Percentiles rank a stretch among this genome's conserved stretches.
phyloP scores from a whole-genome alignment of 2,113 vertebrate genomes.

The Lepisosteus osseus region DNA sequence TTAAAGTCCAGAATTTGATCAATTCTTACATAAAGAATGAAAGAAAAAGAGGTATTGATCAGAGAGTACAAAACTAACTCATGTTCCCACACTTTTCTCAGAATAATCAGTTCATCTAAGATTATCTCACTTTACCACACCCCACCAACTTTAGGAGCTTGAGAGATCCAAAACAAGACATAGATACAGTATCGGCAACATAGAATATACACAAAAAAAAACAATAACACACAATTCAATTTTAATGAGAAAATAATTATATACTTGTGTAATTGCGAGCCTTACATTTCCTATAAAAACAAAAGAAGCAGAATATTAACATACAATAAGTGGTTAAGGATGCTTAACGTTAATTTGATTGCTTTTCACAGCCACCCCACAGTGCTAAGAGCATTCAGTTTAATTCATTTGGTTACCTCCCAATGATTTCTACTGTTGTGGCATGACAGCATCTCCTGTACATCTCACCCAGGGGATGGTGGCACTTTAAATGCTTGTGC shows the following conservation, averaged over 20 bases:
- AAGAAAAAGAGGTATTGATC: too few relatives aligned
- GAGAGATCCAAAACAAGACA: background rate
- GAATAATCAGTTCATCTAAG: too few relatives aligned
- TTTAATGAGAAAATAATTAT: slow-evolving; percentile 99
- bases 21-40: too few relatives aligned
- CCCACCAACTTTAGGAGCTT: too few relatives aligned
- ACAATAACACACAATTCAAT: slow-evolving; percentile 66
- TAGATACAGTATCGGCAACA: background rate
- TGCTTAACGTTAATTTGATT: slow-evolving; percentile 45
- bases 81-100: too few relatives aligned
- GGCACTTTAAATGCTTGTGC: slow-evolving; percentile 15
- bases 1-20: too few relatives aligned
- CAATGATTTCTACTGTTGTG: background rate
- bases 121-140: too few relatives aligned
- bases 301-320: slow-evolving; percentile 79
- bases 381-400: too few relatives aligned
- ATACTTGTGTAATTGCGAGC: slow-evolving; percentile 79
- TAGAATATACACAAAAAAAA: slow-evolving; percentile 12
- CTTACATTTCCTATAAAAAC: slow-evolving; percentile 87
- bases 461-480: background rate
- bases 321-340: slow-evolving; percentile 81
- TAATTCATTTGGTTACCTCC: slow-evolving; percentile 21
- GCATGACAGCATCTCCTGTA: slow-evolving; percentile 8
- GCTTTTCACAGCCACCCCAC: slow-evolving; percentile 41
- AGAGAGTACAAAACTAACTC: too few relatives aligned